Percentiles rank a stretch among this genome's conserved stretches.
Conservation (phyloP, 1,140 invertebrate species). For the Goniozus legneri region DNA sequence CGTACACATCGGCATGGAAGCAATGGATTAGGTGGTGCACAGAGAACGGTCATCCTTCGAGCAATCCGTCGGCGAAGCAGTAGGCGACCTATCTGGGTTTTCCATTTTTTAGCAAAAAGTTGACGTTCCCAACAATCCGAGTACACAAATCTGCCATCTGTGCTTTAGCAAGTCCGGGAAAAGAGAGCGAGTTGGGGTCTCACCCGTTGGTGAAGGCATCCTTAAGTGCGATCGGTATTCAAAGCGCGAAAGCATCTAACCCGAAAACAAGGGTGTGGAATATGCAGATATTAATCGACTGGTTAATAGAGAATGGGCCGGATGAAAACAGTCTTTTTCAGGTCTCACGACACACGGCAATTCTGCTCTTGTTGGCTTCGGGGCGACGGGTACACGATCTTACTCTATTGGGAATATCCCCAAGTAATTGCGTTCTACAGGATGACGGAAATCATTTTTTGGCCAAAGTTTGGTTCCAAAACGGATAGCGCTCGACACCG, state of each 20-base stretch:
- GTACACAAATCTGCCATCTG: constrained; percentile 33
- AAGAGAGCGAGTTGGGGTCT: neutral
- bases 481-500: constrained; percentile 22
- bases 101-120: constrained; percentile 17
- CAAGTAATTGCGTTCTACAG: constrained; percentile 12
- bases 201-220: constrained; percentile 15
- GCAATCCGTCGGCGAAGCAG: constrained; percentile 12
- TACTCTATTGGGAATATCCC: constrained; percentile 22
- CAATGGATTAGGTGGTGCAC: constrained; percentile 21
- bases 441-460: constrained; percentile 23
- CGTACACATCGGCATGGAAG: constrained; percentile 11
- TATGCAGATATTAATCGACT: constrained; percentile 11
- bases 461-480: constrained; percentile 37
- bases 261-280: constrained; percentile 16
- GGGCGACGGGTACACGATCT: constrained; percentile 32
- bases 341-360: constrained; percentile 24
- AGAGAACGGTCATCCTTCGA: constrained; percentile 8
- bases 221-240: constrained; percentile 17
- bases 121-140: constrained; percentile 27
- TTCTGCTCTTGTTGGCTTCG: constrained; percentile 28
- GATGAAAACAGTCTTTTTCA: constrained; percentile 16
- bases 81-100: constrained; percentile 28
- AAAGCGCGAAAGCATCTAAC: constrained; percentile 8
- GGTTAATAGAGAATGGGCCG: constrained; percentile 11
- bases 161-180: constrained; percentile 23